Percentiles rank a stretch among this genome's conserved stretches.
Conservation (phyloP, 2,113 vertebrate genomes). For the Condylura cristata region DNA sequence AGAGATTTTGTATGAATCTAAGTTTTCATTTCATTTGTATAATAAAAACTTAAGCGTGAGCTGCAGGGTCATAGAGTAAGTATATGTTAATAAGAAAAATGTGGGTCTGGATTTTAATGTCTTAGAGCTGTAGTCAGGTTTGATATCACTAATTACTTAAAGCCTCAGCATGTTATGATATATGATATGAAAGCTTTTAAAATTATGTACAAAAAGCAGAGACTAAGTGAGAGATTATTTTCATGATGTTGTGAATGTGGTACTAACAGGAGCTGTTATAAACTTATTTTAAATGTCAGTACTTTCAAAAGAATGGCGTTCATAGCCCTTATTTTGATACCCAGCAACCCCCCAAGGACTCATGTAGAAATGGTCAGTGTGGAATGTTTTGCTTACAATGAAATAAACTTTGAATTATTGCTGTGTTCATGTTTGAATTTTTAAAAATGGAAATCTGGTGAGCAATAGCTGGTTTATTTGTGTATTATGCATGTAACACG, state of each 20-base stretch:
- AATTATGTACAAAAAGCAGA: background rate
- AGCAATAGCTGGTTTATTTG: background rate
- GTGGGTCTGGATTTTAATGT: background rate
- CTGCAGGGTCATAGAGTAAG: background rate
- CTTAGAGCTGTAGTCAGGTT: background rate
- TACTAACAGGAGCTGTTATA: background rate
- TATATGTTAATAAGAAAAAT: background rate
- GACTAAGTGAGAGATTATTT: background rate
- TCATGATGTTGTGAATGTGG: background rate
- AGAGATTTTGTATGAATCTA: background rate
- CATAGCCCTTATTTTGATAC: background rate
- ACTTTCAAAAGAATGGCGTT: background rate
- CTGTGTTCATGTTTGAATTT: background rate
- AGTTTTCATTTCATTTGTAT: conserved; percentile 17
- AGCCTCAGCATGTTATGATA: background rate
- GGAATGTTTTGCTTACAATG: background rate
- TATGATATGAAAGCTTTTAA: background rate
- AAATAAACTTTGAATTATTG: background rate
- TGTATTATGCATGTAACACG: background rate
- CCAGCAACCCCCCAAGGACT: background rate
- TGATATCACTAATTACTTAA: background rate
- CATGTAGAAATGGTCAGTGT: background rate
- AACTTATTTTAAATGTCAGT: background rate
- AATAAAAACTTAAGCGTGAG: background rate
- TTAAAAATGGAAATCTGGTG: conserved; percentile 12